A percentile compares a stretch with the other conserved stretches of the same genome.
These are phyloP conservation scores for Poecilia latipinna DNA, from an alignment of 2,113 vertebrate species.

Conservation along the genomic window DNA sequence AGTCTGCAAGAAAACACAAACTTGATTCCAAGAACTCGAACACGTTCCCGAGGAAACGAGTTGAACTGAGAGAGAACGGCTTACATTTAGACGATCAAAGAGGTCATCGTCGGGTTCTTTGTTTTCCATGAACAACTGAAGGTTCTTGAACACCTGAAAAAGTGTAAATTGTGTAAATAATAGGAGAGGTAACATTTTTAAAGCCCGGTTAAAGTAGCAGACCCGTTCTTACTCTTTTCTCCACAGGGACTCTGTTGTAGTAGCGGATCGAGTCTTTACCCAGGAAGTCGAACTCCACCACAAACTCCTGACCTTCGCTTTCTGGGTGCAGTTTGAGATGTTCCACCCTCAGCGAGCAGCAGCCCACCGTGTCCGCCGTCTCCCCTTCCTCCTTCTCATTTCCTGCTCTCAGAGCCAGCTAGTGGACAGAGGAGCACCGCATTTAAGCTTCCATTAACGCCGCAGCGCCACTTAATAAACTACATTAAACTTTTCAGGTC, in stretches of 20 bases:
- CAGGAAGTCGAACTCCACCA: conserved; percentile 97
- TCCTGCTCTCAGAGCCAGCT: conserved; percentile 97
- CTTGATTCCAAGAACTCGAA: too few species aligned
- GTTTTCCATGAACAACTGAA: conserved; percentile 98
- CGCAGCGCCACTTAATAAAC: conserved; percentile 4
- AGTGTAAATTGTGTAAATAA: neutral
- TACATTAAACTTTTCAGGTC: neutral
- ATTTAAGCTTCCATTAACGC: conserved; percentile 19
- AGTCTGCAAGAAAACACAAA: conserved; percentile 78
- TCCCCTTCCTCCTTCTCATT: conserved; percentile 99
- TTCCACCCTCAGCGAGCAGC: conserved; percentile 95
- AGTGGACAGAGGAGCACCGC: conserved; percentile 18
- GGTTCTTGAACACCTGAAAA: conserved; percentile 95
- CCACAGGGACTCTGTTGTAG: conserved; percentile 98
- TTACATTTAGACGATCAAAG: conserved; percentile 97
- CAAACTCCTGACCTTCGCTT: conserved; percentile 91
- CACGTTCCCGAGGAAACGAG: neutral
- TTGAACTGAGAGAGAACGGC: conserved; percentile 33
- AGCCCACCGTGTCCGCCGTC: conserved; percentile 96
- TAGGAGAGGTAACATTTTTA: neutral
- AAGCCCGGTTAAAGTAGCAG: neutral
- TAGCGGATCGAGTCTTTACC: conserved; percentile 99
- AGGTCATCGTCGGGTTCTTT: conserved; percentile 97
- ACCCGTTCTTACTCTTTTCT: conserved; percentile 89
- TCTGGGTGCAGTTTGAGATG: conserved; percentile 93